These are phyloP conservation scores for Sarcophaga caerulescens DNA, from an alignment of 2,888 invertebrate species.

Conservation along the genomic window DNA sequence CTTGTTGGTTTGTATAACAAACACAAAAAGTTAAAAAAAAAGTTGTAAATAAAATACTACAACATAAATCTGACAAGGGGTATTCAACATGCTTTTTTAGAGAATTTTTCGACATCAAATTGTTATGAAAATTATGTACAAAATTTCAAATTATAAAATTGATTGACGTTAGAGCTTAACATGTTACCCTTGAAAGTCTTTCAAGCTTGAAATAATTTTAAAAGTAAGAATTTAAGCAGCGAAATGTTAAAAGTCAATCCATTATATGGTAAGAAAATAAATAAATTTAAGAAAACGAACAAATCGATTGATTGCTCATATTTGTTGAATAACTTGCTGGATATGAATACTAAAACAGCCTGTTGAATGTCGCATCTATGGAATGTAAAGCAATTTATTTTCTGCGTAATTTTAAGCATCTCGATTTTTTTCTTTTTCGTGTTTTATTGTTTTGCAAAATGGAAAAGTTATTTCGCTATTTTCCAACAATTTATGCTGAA, in stretches of 20 bases:
- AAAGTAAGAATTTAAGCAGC: not conserved
- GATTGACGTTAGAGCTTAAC: not conserved
- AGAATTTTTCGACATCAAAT: no score
- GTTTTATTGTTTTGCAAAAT: not conserved
- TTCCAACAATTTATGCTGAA: not conserved
- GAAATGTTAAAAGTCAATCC: not conserved
- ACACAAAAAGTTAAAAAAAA: no score
- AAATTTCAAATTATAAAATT: not conserved
- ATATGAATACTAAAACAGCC: slow-evolving; percentile 30
- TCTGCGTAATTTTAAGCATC: not conserved
- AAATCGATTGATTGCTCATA: not conserved
- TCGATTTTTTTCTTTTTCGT: not conserved
- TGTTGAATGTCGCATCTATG: slow-evolving; percentile 5
- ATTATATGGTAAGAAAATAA: not conserved
- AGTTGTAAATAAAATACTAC: no score
- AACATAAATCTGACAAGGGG: no score
- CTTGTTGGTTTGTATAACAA: no score
- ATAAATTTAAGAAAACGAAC: not conserved
- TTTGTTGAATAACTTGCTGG: not conserved
- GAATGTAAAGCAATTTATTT: not conserved
- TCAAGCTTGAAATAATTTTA: not conserved
- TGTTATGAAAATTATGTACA: no score
- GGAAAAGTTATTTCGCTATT: no score
- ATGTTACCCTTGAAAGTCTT: not conserved
- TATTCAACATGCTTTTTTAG: no score